Conservation (phyloP, 2,888 invertebrate species). For the Caenorhabditis afra region DNA sequence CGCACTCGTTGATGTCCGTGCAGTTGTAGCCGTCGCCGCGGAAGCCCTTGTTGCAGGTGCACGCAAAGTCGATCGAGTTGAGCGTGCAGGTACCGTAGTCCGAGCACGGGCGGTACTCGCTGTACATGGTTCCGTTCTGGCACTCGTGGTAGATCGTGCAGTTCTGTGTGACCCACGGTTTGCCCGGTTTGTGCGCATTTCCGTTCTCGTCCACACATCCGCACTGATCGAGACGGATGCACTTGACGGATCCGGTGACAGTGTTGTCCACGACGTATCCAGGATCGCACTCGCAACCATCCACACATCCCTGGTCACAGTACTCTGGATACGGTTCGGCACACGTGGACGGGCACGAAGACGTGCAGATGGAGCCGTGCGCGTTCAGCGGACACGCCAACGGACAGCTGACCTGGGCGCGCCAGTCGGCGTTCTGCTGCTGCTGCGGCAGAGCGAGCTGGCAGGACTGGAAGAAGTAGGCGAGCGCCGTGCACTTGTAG, state of each 20-base stretch:
- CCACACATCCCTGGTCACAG: constrained; percentile 68
- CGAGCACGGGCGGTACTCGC: constrained; percentile 66
- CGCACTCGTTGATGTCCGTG: constrained; percentile 71
- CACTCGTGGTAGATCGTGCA: constrained; percentile 69
- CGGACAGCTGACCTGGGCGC: constrained; percentile 59
- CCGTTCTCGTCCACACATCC: constrained; percentile 75
- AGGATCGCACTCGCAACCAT: constrained; percentile 79
- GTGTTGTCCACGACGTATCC: constrained; percentile 75
- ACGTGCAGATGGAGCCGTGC: constrained; percentile 63
- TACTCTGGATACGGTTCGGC: constrained; percentile 59
- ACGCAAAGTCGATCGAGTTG: constrained; percentile 47
- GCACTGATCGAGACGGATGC: constrained; percentile 65
- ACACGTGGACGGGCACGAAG: constrained; percentile 74
- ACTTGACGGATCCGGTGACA: constrained; percentile 39
- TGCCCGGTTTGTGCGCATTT: constrained; percentile 65
- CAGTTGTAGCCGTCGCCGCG: constrained; percentile 70
- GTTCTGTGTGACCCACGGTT: constrained; percentile 70
- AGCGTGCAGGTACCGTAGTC: constrained; percentile 62
- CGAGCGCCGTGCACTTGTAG: constrained; percentile 59
- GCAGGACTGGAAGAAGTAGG: constrained; percentile 62
- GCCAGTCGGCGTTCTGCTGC: constrained; percentile 54
- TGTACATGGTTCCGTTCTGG: constrained; percentile 69
- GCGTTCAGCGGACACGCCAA: constrained; percentile 65
- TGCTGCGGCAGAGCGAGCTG: constrained; percentile 54
- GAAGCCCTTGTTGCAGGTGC: constrained; percentile 69